Evolutionary conservation across 2,113 vertebrate species (phyloP).

Genomic region (Brienomyrus longianalis): DNA sequence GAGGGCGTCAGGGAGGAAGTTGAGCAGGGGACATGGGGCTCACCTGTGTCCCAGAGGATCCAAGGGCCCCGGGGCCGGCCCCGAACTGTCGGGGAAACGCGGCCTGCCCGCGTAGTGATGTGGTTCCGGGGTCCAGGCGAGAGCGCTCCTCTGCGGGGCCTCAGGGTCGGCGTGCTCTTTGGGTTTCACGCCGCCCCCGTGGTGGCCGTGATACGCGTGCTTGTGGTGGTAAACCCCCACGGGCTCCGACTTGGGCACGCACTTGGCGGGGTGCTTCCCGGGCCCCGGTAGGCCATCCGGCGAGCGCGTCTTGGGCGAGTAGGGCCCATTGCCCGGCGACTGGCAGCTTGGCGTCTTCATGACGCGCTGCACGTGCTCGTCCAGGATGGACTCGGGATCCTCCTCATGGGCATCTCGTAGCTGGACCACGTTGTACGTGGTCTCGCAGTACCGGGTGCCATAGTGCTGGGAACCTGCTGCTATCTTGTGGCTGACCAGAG

Average conservation of each 20-base stretch:
- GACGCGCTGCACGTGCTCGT: constrained; percentile 84
- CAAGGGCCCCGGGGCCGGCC: constrained; percentile 46
- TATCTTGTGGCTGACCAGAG: constrained; percentile 68
- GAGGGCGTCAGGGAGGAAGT: neutral
- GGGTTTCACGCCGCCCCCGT: constrained; percentile 54
- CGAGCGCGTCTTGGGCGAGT: constrained; percentile 75
- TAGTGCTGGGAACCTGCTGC: constrained; percentile 68
- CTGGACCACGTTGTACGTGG: constrained; percentile 67
- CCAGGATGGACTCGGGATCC: constrained; percentile 84
- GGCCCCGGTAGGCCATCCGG: constrained; percentile 68
- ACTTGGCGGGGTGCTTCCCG: constrained; percentile 56
- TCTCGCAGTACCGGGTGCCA: constrained; percentile 73
- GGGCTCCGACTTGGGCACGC: constrained; percentile 57
- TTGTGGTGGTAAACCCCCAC: constrained; percentile 63
- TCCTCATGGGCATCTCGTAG: constrained; percentile 78
- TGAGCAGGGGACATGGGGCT: constrained; percentile 20
- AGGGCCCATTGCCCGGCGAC: constrained; percentile 79
- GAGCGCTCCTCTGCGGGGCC: constrained; percentile 58
- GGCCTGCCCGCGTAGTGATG: constrained; percentile 69
- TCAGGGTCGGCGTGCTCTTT: constrained; percentile 65
- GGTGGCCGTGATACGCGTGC: constrained; percentile 67
- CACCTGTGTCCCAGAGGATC: constrained; percentile 77
- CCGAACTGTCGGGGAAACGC: constrained; percentile 69
- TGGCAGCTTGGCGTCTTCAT: constrained; percentile 89
- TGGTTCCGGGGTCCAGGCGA: constrained; percentile 70